Evolutionary conservation across 2,113 vertebrate genomes (phyloP).

Genomic region (Strix aluco): DNA sequence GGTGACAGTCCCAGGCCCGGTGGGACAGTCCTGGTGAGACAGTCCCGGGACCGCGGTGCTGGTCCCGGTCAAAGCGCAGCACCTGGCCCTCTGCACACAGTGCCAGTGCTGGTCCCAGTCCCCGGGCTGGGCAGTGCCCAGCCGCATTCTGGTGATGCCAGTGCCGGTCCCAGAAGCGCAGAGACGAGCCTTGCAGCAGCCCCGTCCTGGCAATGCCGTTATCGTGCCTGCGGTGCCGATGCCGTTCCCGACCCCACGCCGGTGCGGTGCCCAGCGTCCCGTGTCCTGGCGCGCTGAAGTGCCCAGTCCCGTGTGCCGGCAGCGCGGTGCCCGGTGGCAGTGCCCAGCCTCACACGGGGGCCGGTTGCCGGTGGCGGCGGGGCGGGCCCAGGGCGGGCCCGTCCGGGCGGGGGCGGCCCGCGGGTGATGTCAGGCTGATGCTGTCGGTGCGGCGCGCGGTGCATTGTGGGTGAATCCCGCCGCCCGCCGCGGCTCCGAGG

Average conservation of each 20-base stretch:
- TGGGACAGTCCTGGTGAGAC: not conserved
- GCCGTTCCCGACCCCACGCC: no score
- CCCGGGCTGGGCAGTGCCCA: not conserved
- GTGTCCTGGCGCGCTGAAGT: not conserved
- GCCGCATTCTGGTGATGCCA: not conserved
- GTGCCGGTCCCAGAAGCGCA: not conserved
- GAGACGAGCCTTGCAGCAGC: not conserved
- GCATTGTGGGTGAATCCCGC: conserved; percentile 52
- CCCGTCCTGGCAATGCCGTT: not conserved
- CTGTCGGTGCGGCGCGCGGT: conserved; percentile 31
- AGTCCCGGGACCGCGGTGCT: not conserved
- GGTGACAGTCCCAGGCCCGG: not conserved
- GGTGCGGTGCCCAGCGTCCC: not conserved
- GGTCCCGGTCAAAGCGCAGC: not conserved
- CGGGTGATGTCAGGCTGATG: conserved; percentile 54
- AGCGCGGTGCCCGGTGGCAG: not conserved
- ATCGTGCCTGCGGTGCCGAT: not conserved
- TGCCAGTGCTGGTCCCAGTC: not conserved
- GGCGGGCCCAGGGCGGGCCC: not conserved
- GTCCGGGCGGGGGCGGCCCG: not conserved
- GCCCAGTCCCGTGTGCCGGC: not conserved
- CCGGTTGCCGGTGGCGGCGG: not conserved
- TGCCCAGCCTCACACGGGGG: not conserved
- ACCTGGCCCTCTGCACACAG: no score
- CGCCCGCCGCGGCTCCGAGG: conserved; percentile 8